A percentile compares a stretch with the other conserved stretches of the same genome.
These are phyloP conservation scores for Tupaia tana DNA, from an alignment of 2,113 vertebrate genomes.

Conservation along the genomic window DNA sequence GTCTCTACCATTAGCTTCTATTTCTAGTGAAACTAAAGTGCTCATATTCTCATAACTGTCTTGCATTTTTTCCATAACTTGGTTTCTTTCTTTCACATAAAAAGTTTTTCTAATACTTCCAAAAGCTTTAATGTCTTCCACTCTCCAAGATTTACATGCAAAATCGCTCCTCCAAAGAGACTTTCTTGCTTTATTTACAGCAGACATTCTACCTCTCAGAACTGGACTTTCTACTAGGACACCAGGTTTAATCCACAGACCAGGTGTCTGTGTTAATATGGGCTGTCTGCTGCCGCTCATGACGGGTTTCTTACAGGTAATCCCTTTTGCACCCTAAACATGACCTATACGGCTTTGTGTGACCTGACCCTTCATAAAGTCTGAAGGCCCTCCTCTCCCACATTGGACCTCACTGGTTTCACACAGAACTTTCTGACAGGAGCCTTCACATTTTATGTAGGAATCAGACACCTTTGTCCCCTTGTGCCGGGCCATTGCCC, in stretches of 20 bases:
- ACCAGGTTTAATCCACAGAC: not conserved
- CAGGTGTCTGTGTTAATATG: not conserved
- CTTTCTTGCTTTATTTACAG: not conserved
- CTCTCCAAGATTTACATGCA: too few species aligned
- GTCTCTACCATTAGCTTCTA: too few species aligned
- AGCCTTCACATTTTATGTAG: too few species aligned
- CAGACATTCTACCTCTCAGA: not conserved
- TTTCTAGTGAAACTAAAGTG: not conserved
- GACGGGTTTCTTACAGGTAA: too few species aligned
- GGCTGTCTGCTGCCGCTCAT: not conserved
- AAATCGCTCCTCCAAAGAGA: too few species aligned
- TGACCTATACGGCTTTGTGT: too few species aligned
- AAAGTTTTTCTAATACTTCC: not conserved
- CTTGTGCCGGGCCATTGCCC: not conserved
- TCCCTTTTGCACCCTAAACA: not conserved
- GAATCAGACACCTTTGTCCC: too few species aligned
- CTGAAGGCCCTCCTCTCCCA: not conserved
- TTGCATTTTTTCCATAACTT: not conserved
- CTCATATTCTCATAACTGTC: not conserved
- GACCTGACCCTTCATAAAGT: not conserved
- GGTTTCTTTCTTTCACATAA: not conserved
- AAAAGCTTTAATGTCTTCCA: not conserved
- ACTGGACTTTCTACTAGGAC: accelerated
- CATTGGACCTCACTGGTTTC: not conserved
- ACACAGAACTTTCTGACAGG: not conserved